Conservation (phyloP, 2,797 vertebrate species). For the Lophotriccus pileatus region DNA sequence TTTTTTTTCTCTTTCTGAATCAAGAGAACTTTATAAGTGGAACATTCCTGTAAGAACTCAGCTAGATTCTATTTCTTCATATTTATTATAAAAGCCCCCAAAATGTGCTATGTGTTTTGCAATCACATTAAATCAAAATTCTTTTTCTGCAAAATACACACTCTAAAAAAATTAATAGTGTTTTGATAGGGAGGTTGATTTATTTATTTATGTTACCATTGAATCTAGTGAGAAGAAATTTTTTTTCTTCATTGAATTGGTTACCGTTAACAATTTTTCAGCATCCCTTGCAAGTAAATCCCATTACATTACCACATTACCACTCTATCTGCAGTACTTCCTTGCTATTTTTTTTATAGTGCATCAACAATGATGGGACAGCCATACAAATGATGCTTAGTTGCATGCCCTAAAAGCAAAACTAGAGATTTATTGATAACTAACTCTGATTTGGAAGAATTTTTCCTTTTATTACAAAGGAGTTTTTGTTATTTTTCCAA, state of each 20-base stretch:
- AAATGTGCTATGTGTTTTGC: not conserved
- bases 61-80: not conserved
- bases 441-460: not conserved
- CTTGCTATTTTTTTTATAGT: not conserved
- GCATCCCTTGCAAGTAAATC: not conserved
- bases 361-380: not conserved
- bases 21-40: not conserved
- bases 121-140: not conserved
- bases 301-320: not conserved
- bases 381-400: not conserved
- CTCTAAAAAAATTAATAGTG: not conserved
- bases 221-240: not conserved
- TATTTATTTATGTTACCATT: not conserved
- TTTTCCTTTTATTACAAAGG: not conserved
- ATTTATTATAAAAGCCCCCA: not conserved
- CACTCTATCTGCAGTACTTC: not conserved
- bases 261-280: not conserved
- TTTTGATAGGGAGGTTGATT: not conserved
- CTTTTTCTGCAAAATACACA: not conserved
- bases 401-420: not conserved
- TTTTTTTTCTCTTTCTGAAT: not conserved
- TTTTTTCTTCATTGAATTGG: not conserved
- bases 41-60: not conserved
- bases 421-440: not conserved
- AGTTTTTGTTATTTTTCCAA: not conserved